These are phyloP conservation scores for Crambe crambe DNA, from an alignment of 37 sponge, comb jelly and placozoan genomes.

Conservation along the genomic window DNA sequence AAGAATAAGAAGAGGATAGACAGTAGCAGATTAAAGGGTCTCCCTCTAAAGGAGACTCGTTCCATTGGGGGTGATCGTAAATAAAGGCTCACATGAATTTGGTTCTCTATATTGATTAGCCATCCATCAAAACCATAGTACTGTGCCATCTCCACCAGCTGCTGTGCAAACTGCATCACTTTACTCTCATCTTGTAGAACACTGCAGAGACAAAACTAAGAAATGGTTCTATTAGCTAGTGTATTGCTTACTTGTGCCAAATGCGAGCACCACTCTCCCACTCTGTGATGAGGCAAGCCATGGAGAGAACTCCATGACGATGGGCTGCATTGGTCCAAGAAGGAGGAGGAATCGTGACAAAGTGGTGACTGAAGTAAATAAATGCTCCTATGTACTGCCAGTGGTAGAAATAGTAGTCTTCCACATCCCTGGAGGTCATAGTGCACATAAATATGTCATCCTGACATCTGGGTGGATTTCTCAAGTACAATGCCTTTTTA, in stretches of 20 bases:
- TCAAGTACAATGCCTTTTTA: neutral
- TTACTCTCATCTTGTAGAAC: conserved; percentile 56
- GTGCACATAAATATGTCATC: neutral
- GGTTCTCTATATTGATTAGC: conserved; percentile 98
- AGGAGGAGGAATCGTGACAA: conserved; percentile 92
- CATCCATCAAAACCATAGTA: conserved; percentile 97
- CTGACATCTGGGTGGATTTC: neutral
- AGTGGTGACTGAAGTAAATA: conserved; percentile 97
- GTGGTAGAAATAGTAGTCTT: conserved; percentile 93
- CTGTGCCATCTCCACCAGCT: conserved; percentile 76
- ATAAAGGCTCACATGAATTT: conserved; percentile 65
- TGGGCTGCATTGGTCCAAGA: conserved; percentile 96
- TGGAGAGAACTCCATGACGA: conserved; percentile 67
- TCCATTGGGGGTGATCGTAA: too few species aligned
- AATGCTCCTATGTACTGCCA: conserved; percentile 90
- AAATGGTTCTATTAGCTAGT: neutral
- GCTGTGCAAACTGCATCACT: conserved; percentile 57
- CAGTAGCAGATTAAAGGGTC: neutral
- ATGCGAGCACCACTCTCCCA: conserved; percentile 73
- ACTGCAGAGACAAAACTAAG: neutral
- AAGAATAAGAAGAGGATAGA: neutral
- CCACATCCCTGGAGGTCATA: conserved; percentile 6
- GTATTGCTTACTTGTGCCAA: conserved; percentile 38
- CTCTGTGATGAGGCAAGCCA: conserved; percentile 94
- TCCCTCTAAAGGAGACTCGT: too few species aligned